Evolutionary conservation across 2,888 invertebrate species (phyloP), one percentile per base, ranked within the genome.

Genomic region (Chrysodeixis includens): DNA sequence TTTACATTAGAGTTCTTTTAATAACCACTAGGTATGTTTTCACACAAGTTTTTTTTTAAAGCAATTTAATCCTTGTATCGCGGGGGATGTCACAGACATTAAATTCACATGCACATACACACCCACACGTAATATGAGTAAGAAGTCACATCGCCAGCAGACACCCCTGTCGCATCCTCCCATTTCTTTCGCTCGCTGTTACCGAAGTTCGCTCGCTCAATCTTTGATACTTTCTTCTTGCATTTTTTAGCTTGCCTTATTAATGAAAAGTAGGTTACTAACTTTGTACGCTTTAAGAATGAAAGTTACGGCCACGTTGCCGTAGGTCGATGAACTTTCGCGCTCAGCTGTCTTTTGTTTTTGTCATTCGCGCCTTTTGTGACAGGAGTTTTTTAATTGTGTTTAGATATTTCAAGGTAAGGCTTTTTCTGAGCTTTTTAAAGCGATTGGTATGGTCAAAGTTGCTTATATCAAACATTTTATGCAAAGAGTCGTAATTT

Each of bases 181-280:
- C 55, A 66, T 81, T 71, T 51, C 90, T 88, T 74, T 79, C 90
- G 83, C 66, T 65, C 82, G 82, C 89, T 86, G 86, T 86, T 87
- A 86, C 86, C 88, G 88, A 95, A 94, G 89, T 95, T 94, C 93
- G 92, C 93, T 91, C 92, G 92, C 93, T 94, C 94, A 94, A 95
- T 95, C 95, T 95, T 94, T 95, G 95, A 95, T 95, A 95, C 95
- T 95, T 94, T 93, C 94, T 93, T 95, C 94, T 89, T 94, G 94
- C 93, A 94, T 95, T 95, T 95, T 95, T 95, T 93, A 95, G 94
- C 93, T 92, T 90, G 91, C 91, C 94, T 94, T 95, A 95, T 95
- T 95, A 95, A 95, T 95, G 95, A 95, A 95, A 95, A 95, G 95
- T 95, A 94, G 95, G 95, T 95, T 95, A 95, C 92, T 93, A 95